phyloP scores from a whole-genome alignment of 2,113 vertebrate genomes.

The Erythrocebus patas region DNA sequence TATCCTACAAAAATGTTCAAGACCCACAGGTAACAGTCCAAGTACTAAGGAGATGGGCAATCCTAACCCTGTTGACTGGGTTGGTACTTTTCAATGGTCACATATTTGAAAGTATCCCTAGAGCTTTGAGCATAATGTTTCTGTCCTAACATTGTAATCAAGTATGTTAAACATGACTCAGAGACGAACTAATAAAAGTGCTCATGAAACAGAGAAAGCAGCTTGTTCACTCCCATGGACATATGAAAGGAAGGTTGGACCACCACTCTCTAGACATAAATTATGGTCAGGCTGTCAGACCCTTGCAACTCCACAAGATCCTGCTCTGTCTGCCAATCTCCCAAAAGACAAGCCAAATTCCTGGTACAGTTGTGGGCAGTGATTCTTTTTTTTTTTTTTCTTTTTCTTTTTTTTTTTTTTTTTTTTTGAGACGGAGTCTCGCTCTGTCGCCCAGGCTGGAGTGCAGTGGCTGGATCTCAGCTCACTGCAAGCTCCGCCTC shows the following conservation, averaged over 20 bases:
- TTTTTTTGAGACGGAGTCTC: no score
- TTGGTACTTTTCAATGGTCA: not conserved
- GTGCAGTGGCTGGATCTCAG: no score
- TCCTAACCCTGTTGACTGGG: not conserved
- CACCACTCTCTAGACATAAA: not conserved
- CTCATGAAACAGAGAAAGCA: not conserved
- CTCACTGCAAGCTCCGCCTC: no score
- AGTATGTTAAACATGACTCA: not conserved
- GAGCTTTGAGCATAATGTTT: not conserved
- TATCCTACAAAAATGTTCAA: not conserved
- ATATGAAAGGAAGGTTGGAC: not conserved
- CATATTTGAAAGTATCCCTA: not conserved
- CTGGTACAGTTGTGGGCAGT: not conserved
- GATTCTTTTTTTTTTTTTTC: not conserved
- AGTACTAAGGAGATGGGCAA: not conserved
- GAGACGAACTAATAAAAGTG: not conserved
- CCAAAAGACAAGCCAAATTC: not conserved
- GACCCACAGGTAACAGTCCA: not conserved
- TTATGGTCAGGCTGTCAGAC: not conserved
- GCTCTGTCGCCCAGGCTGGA: no score
- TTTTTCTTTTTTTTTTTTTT: no score
- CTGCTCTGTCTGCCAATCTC: not conserved
- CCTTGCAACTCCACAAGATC: not conserved
- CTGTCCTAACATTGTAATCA: not conserved
- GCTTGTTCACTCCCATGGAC: not conserved